Conservation (phyloP, 1,140 invertebrate species). For the Galleria mellonella region DNA sequence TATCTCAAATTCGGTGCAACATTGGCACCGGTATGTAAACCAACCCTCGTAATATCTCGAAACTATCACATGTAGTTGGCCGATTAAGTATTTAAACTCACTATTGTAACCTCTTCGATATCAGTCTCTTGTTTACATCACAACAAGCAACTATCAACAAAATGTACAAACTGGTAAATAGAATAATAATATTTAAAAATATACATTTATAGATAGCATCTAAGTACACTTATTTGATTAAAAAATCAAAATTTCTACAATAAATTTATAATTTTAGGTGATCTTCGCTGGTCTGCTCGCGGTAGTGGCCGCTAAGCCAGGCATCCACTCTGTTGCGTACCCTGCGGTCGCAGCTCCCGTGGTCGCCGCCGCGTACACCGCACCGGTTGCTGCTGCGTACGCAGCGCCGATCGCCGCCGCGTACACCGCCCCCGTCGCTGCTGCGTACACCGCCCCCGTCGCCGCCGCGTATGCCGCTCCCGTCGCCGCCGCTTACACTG, state of each 20-base stretch:
- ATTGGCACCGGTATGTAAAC: constrained; percentile 33
- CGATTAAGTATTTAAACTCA: constrained; percentile 45
- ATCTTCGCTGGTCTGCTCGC: constrained; percentile 41
- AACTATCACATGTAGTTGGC: constrained; percentile 17
- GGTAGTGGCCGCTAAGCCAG: constrained; percentile 48
- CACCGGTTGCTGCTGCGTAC: constrained; percentile 15
- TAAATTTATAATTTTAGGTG: constrained; percentile 19
- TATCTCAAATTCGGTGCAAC: constrained; percentile 59
- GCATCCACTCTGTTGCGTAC: constrained; percentile 54
- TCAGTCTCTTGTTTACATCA: constrained; percentile 28
- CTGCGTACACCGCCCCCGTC: constrained; percentile 19
- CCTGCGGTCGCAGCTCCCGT: constrained; percentile 6
- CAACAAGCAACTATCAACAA: constrained; percentile 23
- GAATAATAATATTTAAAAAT: no score
- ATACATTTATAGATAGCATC: no score
- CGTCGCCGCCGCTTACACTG: constrained; percentile 19
- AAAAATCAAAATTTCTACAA: neutral
- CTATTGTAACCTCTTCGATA: constrained; percentile 12
- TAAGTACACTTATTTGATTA: no score
- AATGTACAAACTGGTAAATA: constrained; percentile 60
- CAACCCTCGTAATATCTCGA: constrained; percentile 31
- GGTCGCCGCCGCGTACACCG: constrained; percentile 20
- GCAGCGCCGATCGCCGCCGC: constrained; percentile 11
- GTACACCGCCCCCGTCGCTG: constrained; percentile 12
- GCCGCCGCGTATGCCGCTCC: constrained; percentile 26